These are phyloP conservation scores for Petaurus breviceps DNA, from an alignment of 2,113 vertebrate genomes.

Conservation along the genomic window DNA sequence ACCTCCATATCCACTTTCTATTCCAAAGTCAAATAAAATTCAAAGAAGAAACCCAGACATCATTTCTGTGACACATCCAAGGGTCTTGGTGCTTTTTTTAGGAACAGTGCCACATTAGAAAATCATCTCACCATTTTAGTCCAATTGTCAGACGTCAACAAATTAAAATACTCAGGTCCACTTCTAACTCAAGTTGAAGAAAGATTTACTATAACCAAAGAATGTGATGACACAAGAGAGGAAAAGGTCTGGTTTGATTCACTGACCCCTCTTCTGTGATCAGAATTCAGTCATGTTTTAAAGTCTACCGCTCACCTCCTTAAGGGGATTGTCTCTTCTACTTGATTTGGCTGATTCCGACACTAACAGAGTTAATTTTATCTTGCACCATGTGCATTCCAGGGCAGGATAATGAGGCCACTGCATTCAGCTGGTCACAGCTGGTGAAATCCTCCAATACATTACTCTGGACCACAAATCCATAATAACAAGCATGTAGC, in stretches of 20 bases:
- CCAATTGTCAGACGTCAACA: not conserved
- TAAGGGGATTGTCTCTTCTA: not conserved
- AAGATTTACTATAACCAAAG: not conserved
- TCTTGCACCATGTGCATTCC: not conserved
- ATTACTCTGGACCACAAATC: not conserved
- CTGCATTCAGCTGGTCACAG: not conserved
- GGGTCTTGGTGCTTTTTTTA: not conserved
- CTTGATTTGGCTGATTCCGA: not conserved
- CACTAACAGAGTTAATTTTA: constrained; percentile 1
- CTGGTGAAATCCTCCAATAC: not conserved
- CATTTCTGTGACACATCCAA: not conserved
- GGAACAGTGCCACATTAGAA: not conserved
- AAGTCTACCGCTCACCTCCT: not conserved
- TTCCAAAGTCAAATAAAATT: not conserved
- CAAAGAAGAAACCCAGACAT: not conserved
- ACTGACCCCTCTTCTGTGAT: not conserved
- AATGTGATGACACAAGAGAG: not conserved
- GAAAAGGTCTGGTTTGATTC: not conserved
- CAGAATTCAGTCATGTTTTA: not conserved
- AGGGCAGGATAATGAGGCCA: not conserved
- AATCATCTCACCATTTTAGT: not conserved
- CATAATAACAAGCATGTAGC: not conserved
- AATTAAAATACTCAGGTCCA: not conserved
- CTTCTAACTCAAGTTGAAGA: not conserved
- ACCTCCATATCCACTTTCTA: not conserved